Conservation (phyloP, 1,140 invertebrate genomes). For the Heliconius melpomene region DNA sequence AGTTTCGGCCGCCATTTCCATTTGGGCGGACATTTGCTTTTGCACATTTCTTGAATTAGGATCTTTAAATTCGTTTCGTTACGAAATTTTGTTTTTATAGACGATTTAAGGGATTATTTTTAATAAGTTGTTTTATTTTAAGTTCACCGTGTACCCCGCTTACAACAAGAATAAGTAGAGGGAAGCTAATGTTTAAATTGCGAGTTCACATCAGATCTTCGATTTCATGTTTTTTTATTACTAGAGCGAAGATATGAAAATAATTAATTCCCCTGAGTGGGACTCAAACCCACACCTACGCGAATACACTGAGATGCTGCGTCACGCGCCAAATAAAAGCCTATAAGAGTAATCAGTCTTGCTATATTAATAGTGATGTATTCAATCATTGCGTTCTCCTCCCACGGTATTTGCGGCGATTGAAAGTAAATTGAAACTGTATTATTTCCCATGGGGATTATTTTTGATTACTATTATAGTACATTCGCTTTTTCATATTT, state of each 20-base stretch:
- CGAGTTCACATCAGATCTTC: too few species aligned
- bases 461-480: constrained; percentile 34
- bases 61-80: background rate
- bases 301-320: background rate
- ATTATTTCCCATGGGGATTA: constrained; percentile 41
- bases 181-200: too few species aligned
- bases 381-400: constrained; percentile 9
- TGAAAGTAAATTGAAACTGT: constrained; percentile 47
- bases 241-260: too few species aligned
- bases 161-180: too few species aligned
- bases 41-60: background rate
- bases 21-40: background rate
- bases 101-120: background rate
- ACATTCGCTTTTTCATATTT: constrained; percentile 10
- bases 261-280: too few species aligned
- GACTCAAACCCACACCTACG: background rate
- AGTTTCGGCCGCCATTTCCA: constrained; percentile 1
- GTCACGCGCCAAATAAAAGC: too few species aligned
- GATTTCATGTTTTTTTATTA: too few species aligned
- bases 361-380: background rate
- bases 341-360: too few species aligned
- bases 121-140: too few species aligned
- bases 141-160: too few species aligned
- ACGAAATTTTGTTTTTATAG: background rate
- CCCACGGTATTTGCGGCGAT: constrained; percentile 39